Base-by-base conservation (phyloP, 2,797 vertebrate genomes). In the Enteromius fasciolatus region DNA sequence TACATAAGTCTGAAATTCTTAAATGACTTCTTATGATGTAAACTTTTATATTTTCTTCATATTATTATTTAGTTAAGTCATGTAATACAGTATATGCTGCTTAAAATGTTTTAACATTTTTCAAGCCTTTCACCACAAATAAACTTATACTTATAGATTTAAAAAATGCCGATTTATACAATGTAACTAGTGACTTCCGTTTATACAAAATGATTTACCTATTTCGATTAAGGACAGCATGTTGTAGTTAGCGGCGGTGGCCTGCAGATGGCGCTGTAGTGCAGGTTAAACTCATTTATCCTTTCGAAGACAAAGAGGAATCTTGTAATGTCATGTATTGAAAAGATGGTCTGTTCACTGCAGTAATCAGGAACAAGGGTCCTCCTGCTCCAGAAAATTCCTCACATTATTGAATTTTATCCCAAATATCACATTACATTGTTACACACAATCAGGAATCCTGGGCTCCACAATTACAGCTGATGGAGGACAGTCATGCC, bases 391-490 rank as follows among this genome's bases (percentile, higher is more conserved):
- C 18, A 31, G 20, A 46, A 76, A 44, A 80, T 80, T 84, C 82
- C 86, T 75, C 33, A 80, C 76, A 52, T 83, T 81, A 87, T 87
- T 87, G 72, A 54, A 64, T 63, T 63, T 82, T 9, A 57, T 82
- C 59, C 75, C 48, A 54, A 25, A 31, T 46, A 64, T 64, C 72
- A 54, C 33, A 73, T 82, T 86, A 80, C 52, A 50, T 33, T 57
- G 41, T 44, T 74, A 33, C 18, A 68, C 44, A 61, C 61, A 73
- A 48, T 52, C 39, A 82, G 46, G 44, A 67, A 82, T 74, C 33
- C 31, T 67, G 20, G 18, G 10, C 66, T 63, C 74, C n/a, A 68
- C 31, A 75, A 79, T 76, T 69, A 79, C 36, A 36, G 46, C 33
- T 63, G 70, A 82, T 68, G n/a, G 57, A 76, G 63, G 39, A 69